Percentiles rank a stretch among this genome's conserved stretches.
phyloP scores from a whole-genome alignment of 2,888 invertebrate genomes.

The Sinelater perroti region DNA sequence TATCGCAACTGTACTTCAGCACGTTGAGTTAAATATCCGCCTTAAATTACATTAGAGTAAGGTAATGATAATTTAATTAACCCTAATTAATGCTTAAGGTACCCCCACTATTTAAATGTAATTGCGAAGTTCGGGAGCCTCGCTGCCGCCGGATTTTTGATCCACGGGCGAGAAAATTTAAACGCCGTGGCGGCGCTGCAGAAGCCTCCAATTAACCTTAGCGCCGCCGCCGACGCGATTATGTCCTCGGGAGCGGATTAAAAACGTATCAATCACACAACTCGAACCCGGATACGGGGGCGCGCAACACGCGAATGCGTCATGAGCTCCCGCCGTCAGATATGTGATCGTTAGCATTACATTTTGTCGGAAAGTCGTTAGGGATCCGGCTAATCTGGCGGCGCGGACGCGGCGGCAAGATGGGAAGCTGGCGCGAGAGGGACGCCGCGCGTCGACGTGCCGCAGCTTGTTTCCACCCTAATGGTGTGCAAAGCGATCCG shows the following conservation, averaged over 20 bases:
- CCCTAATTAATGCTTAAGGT: no score
- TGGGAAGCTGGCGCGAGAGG: conserved; percentile 16
- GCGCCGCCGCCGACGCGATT: conserved; percentile 11
- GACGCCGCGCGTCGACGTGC: conserved; percentile 6
- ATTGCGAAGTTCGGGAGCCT: no score
- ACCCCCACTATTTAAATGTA: no score
- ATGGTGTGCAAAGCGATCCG: conserved; percentile 20
- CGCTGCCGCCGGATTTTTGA: no score
- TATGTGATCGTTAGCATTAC: conserved; percentile 37
- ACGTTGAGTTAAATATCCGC: no score
- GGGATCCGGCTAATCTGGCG: conserved; percentile 15
- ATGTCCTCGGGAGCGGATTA: conserved; percentile 22
- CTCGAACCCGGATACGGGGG: conserved; percentile 21
- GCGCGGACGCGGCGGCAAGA: not conserved
- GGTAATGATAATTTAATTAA: no score
- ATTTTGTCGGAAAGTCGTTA: conserved; percentile 40
- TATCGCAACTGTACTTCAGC: no score
- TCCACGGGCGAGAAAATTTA: no score
- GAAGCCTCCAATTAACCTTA: no score
- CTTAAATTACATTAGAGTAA: no score
- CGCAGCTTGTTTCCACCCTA: conserved; percentile 11
- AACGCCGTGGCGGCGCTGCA: conserved; percentile 12
- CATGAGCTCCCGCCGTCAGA: no score
- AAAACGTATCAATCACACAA: conserved; percentile 28
- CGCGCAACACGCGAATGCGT: conserved; percentile 8